Percentiles rank a stretch among this genome's conserved stretches.
These are phyloP conservation scores for Carassius gibelio DNA, from an alignment of 2,113 vertebrate species.

Conservation along the genomic window DNA sequence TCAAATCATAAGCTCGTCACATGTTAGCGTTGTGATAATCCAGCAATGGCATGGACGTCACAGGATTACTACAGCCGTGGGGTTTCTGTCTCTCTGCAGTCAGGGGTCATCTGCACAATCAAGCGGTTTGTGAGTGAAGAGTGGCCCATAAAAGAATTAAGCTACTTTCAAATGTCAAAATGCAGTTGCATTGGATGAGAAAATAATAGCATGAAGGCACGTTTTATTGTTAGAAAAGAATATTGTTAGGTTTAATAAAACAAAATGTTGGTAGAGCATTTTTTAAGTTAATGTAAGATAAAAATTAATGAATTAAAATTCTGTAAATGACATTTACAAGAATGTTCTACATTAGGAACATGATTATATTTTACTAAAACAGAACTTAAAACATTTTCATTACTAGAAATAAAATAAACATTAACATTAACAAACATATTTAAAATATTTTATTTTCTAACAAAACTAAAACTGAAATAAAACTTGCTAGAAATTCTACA, in stretches of 20 bases:
- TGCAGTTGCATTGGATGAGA: not conserved
- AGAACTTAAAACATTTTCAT: too few species aligned
- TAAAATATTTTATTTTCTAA: too few species aligned
- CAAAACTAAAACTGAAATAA: too few species aligned
- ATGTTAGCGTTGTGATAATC: constrained; percentile 71
- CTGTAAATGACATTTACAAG: too few species aligned
- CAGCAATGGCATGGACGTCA: constrained; percentile 70
- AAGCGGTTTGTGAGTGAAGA: not conserved
- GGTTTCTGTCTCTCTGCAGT: constrained; percentile 44
- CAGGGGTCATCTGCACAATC: not conserved
- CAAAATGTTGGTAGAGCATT: not conserved
- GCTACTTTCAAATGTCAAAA: not conserved
- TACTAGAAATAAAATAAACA: too few species aligned
- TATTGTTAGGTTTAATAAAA: too few species aligned
- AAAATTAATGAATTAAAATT: not conserved
- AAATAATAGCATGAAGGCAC: not conserved
- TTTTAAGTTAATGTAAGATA: not conserved
- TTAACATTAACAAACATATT: too few species aligned
- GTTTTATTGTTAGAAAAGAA: not conserved
- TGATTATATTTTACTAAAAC: too few species aligned
- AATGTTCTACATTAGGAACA: too few species aligned
- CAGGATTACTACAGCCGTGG: constrained; percentile 64
- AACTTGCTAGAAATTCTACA: too few species aligned
- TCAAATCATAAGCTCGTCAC: constrained; percentile 70
- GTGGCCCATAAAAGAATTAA: not conserved